These are phyloP conservation scores for Tarsius wallacei DNA, from an alignment of 2,797 vertebrate genomes.

Conservation along the genomic window DNA sequence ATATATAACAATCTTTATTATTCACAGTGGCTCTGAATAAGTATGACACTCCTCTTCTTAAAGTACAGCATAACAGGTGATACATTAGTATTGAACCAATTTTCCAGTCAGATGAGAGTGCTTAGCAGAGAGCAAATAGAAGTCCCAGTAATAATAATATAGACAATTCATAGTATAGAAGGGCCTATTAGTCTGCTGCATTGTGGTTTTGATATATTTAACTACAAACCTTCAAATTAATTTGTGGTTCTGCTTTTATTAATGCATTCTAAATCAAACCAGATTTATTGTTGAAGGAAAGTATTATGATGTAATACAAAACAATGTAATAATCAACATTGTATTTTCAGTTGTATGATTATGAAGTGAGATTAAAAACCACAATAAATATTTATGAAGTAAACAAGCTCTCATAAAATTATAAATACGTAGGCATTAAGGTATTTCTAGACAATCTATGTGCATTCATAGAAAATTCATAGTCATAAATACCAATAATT, in stretches of 20 bases:
- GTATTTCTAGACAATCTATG: constrained; percentile 65
- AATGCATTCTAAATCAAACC: constrained; percentile 84
- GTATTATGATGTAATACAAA: constrained; percentile 87
- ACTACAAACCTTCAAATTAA: constrained; percentile 87
- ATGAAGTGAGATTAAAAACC: constrained; percentile 80
- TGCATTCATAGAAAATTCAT: constrained; percentile 49
- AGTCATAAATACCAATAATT: constrained; percentile 78
- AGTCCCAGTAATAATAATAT: constrained; percentile 74
- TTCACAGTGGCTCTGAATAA: not conserved
- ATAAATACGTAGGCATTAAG: constrained; percentile 77
- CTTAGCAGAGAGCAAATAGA: constrained; percentile 72
- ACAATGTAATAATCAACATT: constrained; percentile 88
- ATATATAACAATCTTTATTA: not conserved
- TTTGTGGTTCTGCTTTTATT: constrained; percentile 79
- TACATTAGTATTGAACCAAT: constrained; percentile 72
- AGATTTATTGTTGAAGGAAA: constrained; percentile 80
- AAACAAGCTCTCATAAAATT: constrained; percentile 85
- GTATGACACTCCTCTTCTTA: not conserved
- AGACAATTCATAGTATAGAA: constrained; percentile 67
- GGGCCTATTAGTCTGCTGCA: constrained; percentile 69
- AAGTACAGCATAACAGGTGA: not conserved
- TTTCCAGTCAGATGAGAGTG: constrained; percentile 67
- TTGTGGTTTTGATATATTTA: constrained; percentile 85
- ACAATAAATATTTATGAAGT: constrained; percentile 90
- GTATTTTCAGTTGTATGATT: constrained; percentile 83